Evolutionary conservation across 2,797 vertebrate genomes (phyloP).

Genomic region (Anguilla marmorata): DNA sequence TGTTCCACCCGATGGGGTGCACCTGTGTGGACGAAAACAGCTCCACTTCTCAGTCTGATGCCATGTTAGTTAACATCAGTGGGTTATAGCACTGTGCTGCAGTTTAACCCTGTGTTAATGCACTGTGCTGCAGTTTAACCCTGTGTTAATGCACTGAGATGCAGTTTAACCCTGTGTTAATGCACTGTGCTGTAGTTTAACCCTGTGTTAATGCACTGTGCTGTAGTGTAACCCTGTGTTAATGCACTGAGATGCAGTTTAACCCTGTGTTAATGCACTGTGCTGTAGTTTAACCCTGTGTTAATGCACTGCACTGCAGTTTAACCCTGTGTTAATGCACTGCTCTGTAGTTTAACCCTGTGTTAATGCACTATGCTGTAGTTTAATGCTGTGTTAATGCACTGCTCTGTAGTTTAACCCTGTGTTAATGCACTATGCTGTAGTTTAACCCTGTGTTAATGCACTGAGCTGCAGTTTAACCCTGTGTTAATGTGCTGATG

Average conservation of each 20-base stretch:
- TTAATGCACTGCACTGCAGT: not conserved
- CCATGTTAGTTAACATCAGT: not conserved
- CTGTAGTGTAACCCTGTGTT: not conserved
- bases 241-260: not conserved
- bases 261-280: not conserved
- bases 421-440: too few relatives aligned
- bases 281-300: not conserved
- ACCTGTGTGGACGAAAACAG: not conserved
- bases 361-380: not conserved
- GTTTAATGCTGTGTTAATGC: not conserved
- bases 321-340: not conserved
- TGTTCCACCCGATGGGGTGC: conserved; percentile 1
- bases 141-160: not conserved
- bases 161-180: not conserved
- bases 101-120: not conserved
- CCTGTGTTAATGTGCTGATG: too few relatives aligned
- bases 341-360: not conserved
- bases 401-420: too few relatives aligned
- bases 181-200: not conserved
- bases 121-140: not conserved
- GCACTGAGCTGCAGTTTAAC: too few relatives aligned
- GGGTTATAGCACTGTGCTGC: not conserved
- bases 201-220: not conserved
- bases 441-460: too few relatives aligned
- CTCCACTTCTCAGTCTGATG: not conserved